Percentiles rank a stretch among this genome's conserved stretches.
Evolutionary conservation across 2,113 vertebrate genomes (phyloP).

Genomic region (Ochotona princeps): DNA sequence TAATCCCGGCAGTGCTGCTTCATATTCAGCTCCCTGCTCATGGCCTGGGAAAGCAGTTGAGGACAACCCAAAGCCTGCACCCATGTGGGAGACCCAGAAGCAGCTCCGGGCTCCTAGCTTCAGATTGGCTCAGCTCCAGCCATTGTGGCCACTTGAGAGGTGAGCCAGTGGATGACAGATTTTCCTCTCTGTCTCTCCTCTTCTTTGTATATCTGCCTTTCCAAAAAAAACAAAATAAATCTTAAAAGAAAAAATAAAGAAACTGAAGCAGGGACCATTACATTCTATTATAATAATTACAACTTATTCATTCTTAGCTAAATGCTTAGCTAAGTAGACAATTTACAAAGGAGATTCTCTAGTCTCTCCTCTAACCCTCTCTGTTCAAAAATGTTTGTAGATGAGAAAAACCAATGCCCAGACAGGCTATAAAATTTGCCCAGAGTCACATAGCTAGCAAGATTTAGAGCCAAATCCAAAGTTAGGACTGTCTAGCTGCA

Average conservation of each 20-base stretch:
- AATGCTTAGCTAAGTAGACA: not conserved
- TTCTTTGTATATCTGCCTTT: no score
- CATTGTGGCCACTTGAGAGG: no score
- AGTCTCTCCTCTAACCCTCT: not conserved
- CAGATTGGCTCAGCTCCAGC: no score
- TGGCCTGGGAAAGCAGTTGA: no score
- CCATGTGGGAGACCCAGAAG: no score
- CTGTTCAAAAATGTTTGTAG: conserved; percentile 13
- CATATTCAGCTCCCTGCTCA: no score
- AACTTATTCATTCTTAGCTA: not conserved
- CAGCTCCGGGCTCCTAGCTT: no score
- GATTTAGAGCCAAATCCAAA: conserved; percentile 52
- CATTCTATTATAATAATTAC: not conserved
- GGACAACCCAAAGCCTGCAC: no score
- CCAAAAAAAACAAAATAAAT: no score
- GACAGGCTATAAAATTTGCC: conserved; percentile 20
- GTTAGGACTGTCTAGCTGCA: not conserved
- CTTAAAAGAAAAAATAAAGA: not conserved
- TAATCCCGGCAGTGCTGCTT: no score
- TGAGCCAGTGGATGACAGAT: no score
- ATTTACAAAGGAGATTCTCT: not conserved
- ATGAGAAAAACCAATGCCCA: conserved; percentile 39
- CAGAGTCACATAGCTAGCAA: not conserved
- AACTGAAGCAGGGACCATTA: not conserved
- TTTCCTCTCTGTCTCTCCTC: no score